These are phyloP conservation scores for Drosophila paranaensis DNA, from an alignment of 2,888 invertebrate species.

Conservation along the genomic window DNA sequence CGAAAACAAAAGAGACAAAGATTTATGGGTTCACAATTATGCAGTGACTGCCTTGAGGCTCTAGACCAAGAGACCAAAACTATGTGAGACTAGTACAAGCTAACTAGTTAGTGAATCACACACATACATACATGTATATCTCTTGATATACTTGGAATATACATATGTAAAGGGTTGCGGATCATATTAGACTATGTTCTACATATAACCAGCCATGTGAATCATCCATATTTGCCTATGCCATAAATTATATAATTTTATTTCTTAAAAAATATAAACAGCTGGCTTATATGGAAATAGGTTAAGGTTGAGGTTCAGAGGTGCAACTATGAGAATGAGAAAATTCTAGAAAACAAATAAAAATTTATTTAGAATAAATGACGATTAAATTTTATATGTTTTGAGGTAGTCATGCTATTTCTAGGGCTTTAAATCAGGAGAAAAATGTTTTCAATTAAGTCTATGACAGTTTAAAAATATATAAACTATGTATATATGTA, in stretches of 20 bases:
- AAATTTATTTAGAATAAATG: not conserved
- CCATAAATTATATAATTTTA: conserved; percentile 11
- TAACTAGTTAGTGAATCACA: conserved; percentile 18
- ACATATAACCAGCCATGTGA: conserved; percentile 20
- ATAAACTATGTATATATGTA: too few relatives aligned
- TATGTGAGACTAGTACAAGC: conserved; percentile 18
- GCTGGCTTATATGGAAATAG: not conserved
- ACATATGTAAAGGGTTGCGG: conserved; percentile 33
- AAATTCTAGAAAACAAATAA: not conserved
- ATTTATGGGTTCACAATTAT: conserved; percentile 76
- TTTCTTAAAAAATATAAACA: conserved; percentile 7
- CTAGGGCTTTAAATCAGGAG: not conserved
- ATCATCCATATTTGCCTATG: conserved; percentile 14
- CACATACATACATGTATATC: not conserved
- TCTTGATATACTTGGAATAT: not conserved
- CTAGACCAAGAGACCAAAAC: conserved; percentile 44
- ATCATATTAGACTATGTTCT: conserved; percentile 23
- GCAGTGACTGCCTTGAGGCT: conserved; percentile 61
- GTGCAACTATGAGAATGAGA: not conserved
- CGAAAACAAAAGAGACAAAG: conserved; percentile 74
- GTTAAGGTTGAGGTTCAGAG: not conserved
- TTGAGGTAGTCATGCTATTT: not conserved
- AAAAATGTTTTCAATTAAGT: not conserved
- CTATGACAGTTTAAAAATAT: not conserved
- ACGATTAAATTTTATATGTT: not conserved